A percentile compares a stretch with the other conserved stretches of the same genome.
Evolutionary conservation across 2,888 invertebrate genomes (phyloP).

Genomic region (Drosophila barbarae): DNA sequence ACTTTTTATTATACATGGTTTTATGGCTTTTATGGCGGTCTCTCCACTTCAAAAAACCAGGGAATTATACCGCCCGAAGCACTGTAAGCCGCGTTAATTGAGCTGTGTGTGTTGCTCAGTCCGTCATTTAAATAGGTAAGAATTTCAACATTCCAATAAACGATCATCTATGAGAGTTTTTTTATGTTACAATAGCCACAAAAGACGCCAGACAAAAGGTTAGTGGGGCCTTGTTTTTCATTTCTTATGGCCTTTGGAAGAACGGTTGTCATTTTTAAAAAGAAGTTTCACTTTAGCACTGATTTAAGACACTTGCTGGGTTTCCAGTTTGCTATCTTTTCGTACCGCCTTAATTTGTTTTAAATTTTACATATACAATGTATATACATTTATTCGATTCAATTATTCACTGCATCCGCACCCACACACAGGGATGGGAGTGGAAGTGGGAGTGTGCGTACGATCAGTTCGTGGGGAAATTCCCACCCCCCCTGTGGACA

Average conservation of each 20-base stretch:
- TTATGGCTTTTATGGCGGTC: background rate
- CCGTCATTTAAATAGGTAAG: slow-evolving; percentile 4
- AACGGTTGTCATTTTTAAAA: slow-evolving; percentile 20
- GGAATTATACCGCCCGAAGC: slow-evolving; percentile 2
- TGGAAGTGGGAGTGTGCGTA: slow-evolving; percentile 4
- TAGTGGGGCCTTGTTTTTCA: slow-evolving; percentile 2
- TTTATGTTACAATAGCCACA: background rate
- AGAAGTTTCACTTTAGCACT: slow-evolving; percentile 31
- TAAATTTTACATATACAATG: slow-evolving; percentile 12
- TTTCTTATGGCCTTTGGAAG: slow-evolving; percentile 7
- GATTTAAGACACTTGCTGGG: slow-evolving; percentile 17
- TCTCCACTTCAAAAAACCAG: background rate
- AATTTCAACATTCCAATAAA: slow-evolving; percentile 17
- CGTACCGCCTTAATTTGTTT: slow-evolving; percentile 22
- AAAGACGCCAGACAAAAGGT: slow-evolving; percentile 10
- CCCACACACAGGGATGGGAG: slow-evolving; percentile 8
- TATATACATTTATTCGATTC: slow-evolving; percentile 7
- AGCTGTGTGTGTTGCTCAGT: slow-evolving; percentile 9
- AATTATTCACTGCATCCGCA: slow-evolving; percentile 28
- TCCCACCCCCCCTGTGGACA: background rate
- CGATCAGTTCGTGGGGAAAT: slow-evolving; percentile 14
- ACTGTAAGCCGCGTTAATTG: slow-evolving; percentile 5
- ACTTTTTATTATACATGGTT: slow-evolving; percentile 5
- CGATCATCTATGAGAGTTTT: slow-evolving; percentile 8
- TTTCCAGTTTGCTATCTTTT: slow-evolving; percentile 17